phyloP scores from a whole-genome alignment of 2,797 vertebrate genomes.

The Rhodeus uyekii region DNA sequence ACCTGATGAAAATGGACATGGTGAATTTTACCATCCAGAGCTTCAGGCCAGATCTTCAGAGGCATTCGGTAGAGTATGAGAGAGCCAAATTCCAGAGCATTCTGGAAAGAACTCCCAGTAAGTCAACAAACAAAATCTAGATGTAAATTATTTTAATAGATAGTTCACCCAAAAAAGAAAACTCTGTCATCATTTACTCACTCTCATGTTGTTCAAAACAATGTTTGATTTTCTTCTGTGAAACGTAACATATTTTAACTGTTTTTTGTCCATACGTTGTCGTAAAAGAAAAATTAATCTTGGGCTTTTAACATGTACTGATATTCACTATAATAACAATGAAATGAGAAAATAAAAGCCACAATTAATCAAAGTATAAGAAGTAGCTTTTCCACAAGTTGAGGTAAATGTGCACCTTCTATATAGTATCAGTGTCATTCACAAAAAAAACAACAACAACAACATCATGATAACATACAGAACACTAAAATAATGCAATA shows the following conservation, averaged over 20 bases:
- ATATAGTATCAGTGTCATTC: too few species aligned
- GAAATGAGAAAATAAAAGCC: too few species aligned
- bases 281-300: too few species aligned
- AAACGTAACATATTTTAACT: not conserved
- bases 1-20: slow-evolving; percentile 76
- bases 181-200: not conserved
- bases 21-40: slow-evolving; percentile 69
- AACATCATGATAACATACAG: too few species aligned
- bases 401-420: too few species aligned
- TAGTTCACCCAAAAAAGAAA: not conserved
- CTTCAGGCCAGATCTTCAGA: slow-evolving; percentile 71
- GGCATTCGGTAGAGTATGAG: slow-evolving; percentile 73
- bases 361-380: too few species aligned
- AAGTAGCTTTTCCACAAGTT: too few species aligned
- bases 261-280: not conserved
- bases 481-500: not conserved
- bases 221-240: not conserved
- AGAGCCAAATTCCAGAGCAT: slow-evolving; percentile 75
- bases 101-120: slow-evolving; percentile 75
- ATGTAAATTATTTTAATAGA: not conserved
- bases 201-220: too few species aligned
- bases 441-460: too few species aligned
- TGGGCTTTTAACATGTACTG: not conserved
- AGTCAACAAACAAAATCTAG: slow-evolving; percentile 48
- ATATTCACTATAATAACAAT: not conserved